Conservation (phyloP, 2,797 vertebrate genomes). For the Hypotaenidia philippensis region DNA sequence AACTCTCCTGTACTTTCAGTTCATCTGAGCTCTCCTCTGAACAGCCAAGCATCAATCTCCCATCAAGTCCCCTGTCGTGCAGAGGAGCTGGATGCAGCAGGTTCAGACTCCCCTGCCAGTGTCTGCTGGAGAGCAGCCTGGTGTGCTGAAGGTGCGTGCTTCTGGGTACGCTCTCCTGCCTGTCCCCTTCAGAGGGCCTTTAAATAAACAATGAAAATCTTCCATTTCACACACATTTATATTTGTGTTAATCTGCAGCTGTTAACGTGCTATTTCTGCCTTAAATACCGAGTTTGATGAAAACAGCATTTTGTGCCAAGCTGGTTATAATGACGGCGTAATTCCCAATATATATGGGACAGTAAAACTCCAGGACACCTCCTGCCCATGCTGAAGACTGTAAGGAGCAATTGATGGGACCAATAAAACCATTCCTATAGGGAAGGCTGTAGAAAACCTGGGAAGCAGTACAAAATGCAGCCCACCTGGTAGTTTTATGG, state of each 20-base stretch:
- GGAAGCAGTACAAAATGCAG: conserved; percentile 38
- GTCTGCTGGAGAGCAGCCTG: background rate
- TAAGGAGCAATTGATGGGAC: conserved; percentile 71
- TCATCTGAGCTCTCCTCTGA: background rate
- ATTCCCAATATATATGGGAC: conserved; percentile 70
- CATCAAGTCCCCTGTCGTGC: background rate
- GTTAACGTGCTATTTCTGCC: conserved; percentile 30
- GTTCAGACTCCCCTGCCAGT: background rate
- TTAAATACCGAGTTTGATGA: background rate
- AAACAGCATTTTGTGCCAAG: conserved; percentile 60
- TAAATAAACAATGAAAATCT: background rate
- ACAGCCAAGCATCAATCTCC: background rate
- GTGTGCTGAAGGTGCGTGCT: background rate
- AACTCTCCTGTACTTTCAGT: background rate
- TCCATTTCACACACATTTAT: background rate
- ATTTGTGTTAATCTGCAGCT: background rate
- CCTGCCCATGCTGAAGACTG: conserved; percentile 64
- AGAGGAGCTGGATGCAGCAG: background rate
- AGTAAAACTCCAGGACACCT: conserved; percentile 60
- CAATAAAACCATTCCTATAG: conserved; percentile 71
- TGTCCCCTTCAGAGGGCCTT: background rate
- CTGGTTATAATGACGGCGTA: conserved; percentile 29
- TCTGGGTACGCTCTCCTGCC: background rate
- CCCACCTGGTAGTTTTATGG: conserved; percentile 55
- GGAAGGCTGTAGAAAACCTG: conserved; percentile 59